Evolutionary conservation across 2,113 vertebrate genomes (phyloP).

Genomic region (Nothoprocta perdicaria): DNA sequence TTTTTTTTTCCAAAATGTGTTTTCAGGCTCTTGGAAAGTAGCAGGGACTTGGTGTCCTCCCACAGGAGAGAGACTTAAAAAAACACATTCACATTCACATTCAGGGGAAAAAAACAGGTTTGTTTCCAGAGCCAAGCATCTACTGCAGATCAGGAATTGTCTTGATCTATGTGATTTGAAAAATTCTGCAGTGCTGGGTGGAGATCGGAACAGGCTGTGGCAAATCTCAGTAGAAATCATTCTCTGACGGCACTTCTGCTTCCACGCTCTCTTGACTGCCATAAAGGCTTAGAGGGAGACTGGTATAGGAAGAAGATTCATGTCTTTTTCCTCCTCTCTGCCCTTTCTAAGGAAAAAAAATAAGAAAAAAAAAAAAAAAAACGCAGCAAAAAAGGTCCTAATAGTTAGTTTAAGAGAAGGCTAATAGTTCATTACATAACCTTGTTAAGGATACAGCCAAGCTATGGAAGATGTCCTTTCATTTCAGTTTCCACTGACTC

Average conservation of each 20-base stretch:
- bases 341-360: not conserved
- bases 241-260: not conserved
- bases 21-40: not conserved
- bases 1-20: not conserved
- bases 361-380: too few species aligned
- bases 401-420: not conserved
- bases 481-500: slow-evolving; percentile 60
- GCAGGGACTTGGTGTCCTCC: not conserved
- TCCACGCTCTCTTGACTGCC: not conserved
- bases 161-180: not conserved
- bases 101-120: rapidly evolving
- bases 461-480: slow-evolving; percentile 37
- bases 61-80: not conserved
- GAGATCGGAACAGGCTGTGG: not conserved
- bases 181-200: not conserved
- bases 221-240: not conserved
- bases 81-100: not conserved
- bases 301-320: not conserved
- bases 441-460: slow-evolving; percentile 12
- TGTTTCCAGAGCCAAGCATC: not conserved
- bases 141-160: not conserved
- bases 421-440: slow-evolving; percentile 47
- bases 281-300: not conserved
- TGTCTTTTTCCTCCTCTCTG: not conserved
- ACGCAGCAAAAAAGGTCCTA: not conserved